Evolutionary conservation across 2,888 invertebrate genomes (phyloP).

Genomic region (Tetragnatha montana): DNA sequence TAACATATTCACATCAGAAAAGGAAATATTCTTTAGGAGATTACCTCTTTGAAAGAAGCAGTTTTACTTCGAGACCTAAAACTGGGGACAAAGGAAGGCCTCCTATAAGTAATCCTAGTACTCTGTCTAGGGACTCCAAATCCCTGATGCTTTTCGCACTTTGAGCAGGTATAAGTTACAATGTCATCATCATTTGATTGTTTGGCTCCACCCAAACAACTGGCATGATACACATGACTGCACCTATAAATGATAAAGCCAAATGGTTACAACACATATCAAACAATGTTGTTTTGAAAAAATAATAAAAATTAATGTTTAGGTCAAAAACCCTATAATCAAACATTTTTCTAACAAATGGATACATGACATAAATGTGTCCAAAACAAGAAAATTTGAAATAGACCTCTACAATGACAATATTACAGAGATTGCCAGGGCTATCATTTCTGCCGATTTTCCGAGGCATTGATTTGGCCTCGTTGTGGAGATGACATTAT

Average conservation of each 20-base stretch:
- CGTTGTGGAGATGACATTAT: too few species aligned
- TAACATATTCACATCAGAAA: neutral
- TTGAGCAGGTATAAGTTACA: constrained; percentile 29
- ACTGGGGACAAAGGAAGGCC: neutral
- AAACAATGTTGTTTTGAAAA: neutral
- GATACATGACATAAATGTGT: too few species aligned
- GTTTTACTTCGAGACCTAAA: constrained; percentile 24
- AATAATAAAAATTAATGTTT: neutral
- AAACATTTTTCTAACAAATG: neutral
- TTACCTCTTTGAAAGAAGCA: constrained; percentile 38
- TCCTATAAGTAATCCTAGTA: constrained; percentile 37
- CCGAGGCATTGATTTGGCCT: too few species aligned
- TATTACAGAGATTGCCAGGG: too few species aligned
- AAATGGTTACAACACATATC: neutral
- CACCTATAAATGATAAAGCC: constrained; percentile 40
- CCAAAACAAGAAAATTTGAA: too few species aligned
- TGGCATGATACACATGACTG: constrained; percentile 70
- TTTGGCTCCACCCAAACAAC: constrained; percentile 39
- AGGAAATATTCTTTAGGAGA: neutral
- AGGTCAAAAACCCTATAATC: neutral
- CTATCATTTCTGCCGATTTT: too few species aligned
- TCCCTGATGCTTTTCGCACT: constrained; percentile 50
- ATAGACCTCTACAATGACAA: too few species aligned
- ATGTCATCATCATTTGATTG: constrained; percentile 31
- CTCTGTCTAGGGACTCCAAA: neutral